phyloP scores from a whole-genome alignment of 1,140 invertebrate genomes.

The Heliconius himera region DNA sequence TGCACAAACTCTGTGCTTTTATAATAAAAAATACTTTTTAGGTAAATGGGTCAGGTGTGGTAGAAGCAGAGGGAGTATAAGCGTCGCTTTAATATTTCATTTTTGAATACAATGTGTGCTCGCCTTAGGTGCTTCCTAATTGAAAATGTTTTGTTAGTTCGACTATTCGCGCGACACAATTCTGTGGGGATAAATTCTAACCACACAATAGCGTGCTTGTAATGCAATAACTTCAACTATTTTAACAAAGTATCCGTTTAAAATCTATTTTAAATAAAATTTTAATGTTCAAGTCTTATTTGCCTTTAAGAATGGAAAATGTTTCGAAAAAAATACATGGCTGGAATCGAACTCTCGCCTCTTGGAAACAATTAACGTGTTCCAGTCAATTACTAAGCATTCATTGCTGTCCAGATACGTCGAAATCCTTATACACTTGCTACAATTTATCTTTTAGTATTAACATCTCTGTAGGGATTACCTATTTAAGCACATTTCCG shows the following conservation, averaged over 20 bases:
- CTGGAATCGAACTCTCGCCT: too few relatives aligned
- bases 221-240: not conserved
- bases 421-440: too few relatives aligned
- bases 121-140: constrained; percentile 37
- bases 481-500: too few relatives aligned
- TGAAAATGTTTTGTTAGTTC: constrained; percentile 52
- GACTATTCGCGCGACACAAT: constrained; percentile 6
- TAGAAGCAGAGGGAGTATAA: constrained; percentile 19
- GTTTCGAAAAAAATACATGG: too few relatives aligned
- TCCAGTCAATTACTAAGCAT: too few relatives aligned
- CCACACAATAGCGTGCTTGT: not conserved
- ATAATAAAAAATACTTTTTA: constrained; percentile 33
- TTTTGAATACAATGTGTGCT: constrained; percentile 38
- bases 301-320: too few relatives aligned
- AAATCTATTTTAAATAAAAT: too few relatives aligned
- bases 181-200: constrained; percentile 6
- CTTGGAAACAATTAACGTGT: too few relatives aligned
- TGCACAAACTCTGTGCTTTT: constrained; percentile 18
- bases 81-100: constrained; percentile 51
- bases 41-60: constrained; percentile 47
- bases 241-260: not conserved
- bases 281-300: too few relatives aligned
- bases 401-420: too few relatives aligned
- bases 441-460: not conserved
- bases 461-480: not conserved